Evolutionary conservation across 2,888 invertebrate genomes (phyloP), one percentile per base, ranked within the genome.

Genomic region (Micropterix aruncella): DNA sequence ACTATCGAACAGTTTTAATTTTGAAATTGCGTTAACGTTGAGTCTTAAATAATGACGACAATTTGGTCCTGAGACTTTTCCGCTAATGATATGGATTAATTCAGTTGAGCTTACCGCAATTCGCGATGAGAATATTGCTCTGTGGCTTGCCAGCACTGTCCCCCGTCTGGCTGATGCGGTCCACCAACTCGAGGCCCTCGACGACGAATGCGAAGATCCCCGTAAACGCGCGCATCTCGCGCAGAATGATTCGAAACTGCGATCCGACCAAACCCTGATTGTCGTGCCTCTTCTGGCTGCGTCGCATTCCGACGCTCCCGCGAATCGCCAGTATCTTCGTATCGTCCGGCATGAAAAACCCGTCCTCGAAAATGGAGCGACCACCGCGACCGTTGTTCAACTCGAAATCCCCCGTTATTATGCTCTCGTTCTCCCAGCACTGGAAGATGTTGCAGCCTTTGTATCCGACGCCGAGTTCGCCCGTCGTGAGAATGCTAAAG

Each of bases 201-300:
- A 86, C 77, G 12, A 88, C 85, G 62, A 79, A 80, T 27, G 81
- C 87, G 59, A 88, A 87, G 51, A 87, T 86, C 38, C 82, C 86
- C 3, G 86, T 85, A 63, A 87, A 87, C 38, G 83, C 83, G 49
- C 84, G 74, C 83, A 85, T 86, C 60, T 87, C 85, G 52, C 83
- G 80, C 55, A 87, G 65, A 53, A 87, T 83, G 51, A 87, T 79
- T 51, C 87, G 79, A 65, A 87, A 88, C 62, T 87, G 87, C 46
- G 86, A 86, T 17, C 86, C 87, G n/a, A 87, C 86, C 73, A 85
- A 77, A 42, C 86, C 85, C 53, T 80, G 67, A 54, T 81, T 83
- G 60, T 86, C 84, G 65, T 83, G 85, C 18, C 84, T 75, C 60
- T 82, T 83, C 59, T 86, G 85, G 46, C 84, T 83, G 39, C 87